phyloP scores from a whole-genome alignment of 2,113 vertebrate species.

The Setophaga kirtlandii region DNA sequence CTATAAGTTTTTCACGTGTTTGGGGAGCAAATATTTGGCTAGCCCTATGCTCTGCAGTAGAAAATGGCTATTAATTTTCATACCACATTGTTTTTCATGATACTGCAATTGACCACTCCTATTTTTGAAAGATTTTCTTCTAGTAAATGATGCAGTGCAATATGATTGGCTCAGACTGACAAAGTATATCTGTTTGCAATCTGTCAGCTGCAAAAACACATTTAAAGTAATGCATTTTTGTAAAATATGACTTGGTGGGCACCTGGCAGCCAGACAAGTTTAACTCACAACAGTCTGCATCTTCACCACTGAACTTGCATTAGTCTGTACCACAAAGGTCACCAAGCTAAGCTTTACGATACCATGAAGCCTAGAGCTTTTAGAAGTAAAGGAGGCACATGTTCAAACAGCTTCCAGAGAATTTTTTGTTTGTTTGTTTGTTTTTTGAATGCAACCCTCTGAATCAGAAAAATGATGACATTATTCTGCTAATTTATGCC shows the following conservation, averaged over 20 bases:
- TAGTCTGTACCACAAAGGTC: not conserved
- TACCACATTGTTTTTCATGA: not conserved
- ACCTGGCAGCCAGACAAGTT: not conserved
- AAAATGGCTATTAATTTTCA: not conserved
- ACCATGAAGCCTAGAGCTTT: not conserved
- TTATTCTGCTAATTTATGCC: not conserved
- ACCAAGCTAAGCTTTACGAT: not conserved
- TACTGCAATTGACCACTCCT: not conserved
- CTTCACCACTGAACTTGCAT: not conserved
- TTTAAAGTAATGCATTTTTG: not conserved
- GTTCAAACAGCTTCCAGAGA: not conserved
- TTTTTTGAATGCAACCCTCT: not conserved
- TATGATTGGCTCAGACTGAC: not conserved
- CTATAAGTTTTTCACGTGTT: not conserved
- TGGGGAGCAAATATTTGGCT: not conserved
- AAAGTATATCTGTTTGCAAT: not conserved
- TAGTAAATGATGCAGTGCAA: not conserved
- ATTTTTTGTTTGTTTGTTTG: not conserved
- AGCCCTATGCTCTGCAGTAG: not conserved
- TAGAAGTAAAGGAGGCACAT: not conserved
- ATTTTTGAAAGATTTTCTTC: not conserved
- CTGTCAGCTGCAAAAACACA: not conserved
- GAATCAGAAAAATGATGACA: not conserved
- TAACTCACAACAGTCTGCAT: not conserved
- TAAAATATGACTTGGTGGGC: not conserved